A percentile compares a stretch with the other conserved stretches of the same genome.
phyloP scores from a whole-genome alignment of 2,888 invertebrate species.

The Dinocampus coccinellae region DNA sequence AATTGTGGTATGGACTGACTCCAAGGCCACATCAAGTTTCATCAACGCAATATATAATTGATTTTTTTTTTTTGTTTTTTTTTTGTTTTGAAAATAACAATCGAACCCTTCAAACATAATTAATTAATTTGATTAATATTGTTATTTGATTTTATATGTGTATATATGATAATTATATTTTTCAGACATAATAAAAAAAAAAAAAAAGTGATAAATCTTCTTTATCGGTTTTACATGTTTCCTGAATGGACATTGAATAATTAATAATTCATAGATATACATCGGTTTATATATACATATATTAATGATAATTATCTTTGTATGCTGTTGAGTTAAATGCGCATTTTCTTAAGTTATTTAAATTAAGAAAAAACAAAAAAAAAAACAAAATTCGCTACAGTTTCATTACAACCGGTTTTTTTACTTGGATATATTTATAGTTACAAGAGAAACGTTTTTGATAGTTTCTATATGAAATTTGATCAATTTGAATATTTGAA shows the following conservation, averaged over 20 bases:
- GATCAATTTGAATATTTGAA: not conserved
- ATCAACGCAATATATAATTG: not conserved
- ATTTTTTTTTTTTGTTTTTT: not conserved
- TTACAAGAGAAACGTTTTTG: too few relatives aligned
- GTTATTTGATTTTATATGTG: not conserved
- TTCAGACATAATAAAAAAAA: too few relatives aligned
- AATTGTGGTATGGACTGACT: not conserved
- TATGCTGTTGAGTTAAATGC: not conserved
- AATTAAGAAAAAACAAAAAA: not conserved
- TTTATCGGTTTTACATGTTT: too few relatives aligned
- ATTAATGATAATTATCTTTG: not conserved
- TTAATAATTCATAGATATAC: too few relatives aligned
- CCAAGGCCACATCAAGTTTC: not conserved
- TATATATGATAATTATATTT: not conserved
- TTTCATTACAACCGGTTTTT: slow-evolving; percentile 5
- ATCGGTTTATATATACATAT: too few relatives aligned
- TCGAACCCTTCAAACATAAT: too few relatives aligned
- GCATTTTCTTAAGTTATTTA: not conserved
- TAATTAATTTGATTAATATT: not conserved
- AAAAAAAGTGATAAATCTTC: not conserved
- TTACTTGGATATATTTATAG: too few relatives aligned
- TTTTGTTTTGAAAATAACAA: not conserved
- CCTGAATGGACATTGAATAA: too few relatives aligned
- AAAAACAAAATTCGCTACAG: too few relatives aligned
- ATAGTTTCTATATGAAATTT: too few relatives aligned